Conservation (phyloP, 2,888 invertebrate species). For the Fragum fragum region DNA sequence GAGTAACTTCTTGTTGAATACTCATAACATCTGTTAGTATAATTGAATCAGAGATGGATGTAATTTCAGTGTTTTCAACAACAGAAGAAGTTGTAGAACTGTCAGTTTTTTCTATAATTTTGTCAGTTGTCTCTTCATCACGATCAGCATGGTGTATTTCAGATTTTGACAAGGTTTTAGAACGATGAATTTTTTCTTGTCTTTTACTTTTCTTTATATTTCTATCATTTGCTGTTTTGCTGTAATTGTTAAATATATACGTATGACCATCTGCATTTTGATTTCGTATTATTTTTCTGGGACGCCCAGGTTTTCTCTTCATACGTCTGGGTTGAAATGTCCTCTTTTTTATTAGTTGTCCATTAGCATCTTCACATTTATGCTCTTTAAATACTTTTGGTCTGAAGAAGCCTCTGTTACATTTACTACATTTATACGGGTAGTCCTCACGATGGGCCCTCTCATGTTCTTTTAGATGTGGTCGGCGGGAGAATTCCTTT, state of each 20-base stretch:
- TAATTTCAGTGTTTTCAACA: neutral
- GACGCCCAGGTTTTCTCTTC: slow-evolving; percentile 79
- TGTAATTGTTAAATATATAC: neutral
- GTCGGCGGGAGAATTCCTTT: slow-evolving; percentile 85
- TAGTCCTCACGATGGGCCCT: slow-evolving; percentile 83
- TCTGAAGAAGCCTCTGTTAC: slow-evolving; percentile 83
- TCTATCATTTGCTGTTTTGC: neutral
- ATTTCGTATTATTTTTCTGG: slow-evolving; percentile 69
- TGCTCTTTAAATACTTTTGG: slow-evolving; percentile 82
- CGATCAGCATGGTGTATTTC: neutral
- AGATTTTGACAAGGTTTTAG: neutral
- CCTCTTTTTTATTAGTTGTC: slow-evolving; percentile 66
- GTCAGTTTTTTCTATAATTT: neutral
- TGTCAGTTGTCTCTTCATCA: neutral
- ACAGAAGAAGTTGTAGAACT: too few species aligned
- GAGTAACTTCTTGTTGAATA: neutral
- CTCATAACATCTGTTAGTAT: neutral
- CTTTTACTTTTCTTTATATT: slow-evolving; percentile 1
- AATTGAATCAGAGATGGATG: neutral
- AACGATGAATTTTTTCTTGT: neutral
- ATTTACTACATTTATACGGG: slow-evolving; percentile 81
- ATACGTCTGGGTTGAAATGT: slow-evolving; percentile 74
- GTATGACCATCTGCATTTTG: neutral
- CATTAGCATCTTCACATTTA: slow-evolving; percentile 79
- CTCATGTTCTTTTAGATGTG: slow-evolving; percentile 86